Evolutionary conservation across 2,797 vertebrate genomes (phyloP), one percentile per base, ranked within the genome.

Genomic region (Oophaga sylvatica): DNA sequence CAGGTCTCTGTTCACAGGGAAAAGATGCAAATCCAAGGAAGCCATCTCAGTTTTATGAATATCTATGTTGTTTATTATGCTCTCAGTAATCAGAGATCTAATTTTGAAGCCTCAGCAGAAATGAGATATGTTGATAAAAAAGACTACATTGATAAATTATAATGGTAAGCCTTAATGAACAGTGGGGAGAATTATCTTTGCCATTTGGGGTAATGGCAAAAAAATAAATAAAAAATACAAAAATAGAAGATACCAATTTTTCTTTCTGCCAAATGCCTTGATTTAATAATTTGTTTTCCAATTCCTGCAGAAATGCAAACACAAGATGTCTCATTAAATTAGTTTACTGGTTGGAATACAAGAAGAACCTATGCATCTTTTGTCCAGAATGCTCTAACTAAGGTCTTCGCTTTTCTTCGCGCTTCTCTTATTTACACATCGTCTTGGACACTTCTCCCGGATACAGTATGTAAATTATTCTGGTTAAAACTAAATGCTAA

Each of bases 211-310:
- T 97, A 96, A 97, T 96, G 96, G 96, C 96, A 96, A 95, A 95
- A 96, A 94, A 92, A 95, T 95, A 94, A 92, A 96, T 96, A 96
- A 96, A 94, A 95, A 96, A 53, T 76, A n/a, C 45, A 76, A 94
- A 92, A 94, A 94, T 94, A 93, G 91, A 94, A 94, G 94, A 96
- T 97, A 97, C 95, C 97, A 95, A 98, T 98, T 98, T 97, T 98
- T 99, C 97, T 98, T 98, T 95, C 97, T 98, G 97, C 96, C 97
- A 97, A 95, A 96, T 97, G 96, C 96, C 96, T 97, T 95, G 97
- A 96, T 96, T 97, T 98, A 97, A 97, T 98, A 98, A 99, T 98
- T 97, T 97, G 96, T 97, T 97, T 94, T 96, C 96, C 97, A 96
- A 97, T 96, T 97, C 96, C 95, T 95, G 94, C 94, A 94, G 95